Base-by-base conservation (phyloP, 2,113 vertebrate genomes). In the Xerus inauris region DNA sequence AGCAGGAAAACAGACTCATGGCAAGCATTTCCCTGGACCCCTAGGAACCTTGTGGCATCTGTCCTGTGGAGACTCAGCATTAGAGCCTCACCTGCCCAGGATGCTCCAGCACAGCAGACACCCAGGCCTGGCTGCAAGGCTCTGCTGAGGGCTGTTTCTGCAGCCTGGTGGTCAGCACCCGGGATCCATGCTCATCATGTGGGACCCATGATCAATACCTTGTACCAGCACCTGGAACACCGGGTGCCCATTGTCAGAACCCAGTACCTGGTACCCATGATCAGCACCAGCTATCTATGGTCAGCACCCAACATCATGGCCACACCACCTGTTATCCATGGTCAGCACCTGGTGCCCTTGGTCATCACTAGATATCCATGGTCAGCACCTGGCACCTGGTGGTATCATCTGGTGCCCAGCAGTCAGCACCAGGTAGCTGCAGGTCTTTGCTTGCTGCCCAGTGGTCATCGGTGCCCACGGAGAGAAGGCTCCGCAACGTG, bases 171-270 rank as follows among this genome's bases (percentile, higher is more conserved):
- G 13, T 8, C 82, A 84, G 24, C 76, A 11, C 12, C 54, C 40
- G 22, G 32, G 6, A n/a, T 35, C 67, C 32, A 17, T 11, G 1
- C 13, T 4, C 35, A 6, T 26, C 42, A 4, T 28, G 28, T n/a
- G 17, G 59, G 0, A 3, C 22, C 69, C 64, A n/a, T 14, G 1
- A 6, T 8, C 30, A 69, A 8, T 13, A 65, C 54, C 47, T 42
- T n/a, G n/a, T n/a, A n/a, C n/a, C n/a, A n/a, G n/a, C n/a, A n/a
- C n/a, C n/a, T n/a, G n/a, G n/a, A n/a, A n/a, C n/a, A n/a, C n/a
- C n/a, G n/a, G 7, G n/a, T 11, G 0, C 47, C 62, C 0, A 1
- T 0, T 1, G 11, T 35, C 10, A 20, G 19, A 49, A 17, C 47
- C 57, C 51, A 59, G 3, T 14, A 19, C 10, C 13, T 11, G 14